Evolutionary conservation across 2,888 invertebrate species (phyloP).

Genomic region (Euclidia mi): DNA sequence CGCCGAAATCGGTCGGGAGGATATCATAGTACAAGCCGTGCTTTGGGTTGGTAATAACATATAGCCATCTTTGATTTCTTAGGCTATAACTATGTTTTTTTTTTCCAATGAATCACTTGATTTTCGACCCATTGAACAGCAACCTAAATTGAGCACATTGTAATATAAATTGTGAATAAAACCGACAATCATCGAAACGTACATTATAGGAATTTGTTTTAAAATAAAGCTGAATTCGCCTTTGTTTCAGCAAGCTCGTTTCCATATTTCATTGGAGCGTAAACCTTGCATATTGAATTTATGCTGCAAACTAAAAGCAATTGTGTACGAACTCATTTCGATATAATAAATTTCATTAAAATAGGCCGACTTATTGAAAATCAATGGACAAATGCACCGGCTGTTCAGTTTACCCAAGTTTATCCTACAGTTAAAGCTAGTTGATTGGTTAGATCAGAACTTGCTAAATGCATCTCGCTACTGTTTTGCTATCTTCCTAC

Average conservation of each 20-base stretch:
- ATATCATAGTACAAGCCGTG: too few species aligned
- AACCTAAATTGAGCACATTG: conserved; percentile 38
- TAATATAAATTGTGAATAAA: conserved; percentile 44
- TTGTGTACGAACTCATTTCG: conserved; percentile 59
- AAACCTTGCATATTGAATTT: conserved; percentile 60
- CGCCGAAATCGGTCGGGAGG: too few species aligned
- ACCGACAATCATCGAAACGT: conserved; percentile 49
- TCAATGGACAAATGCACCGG: too few species aligned
- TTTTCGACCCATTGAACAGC: neutral
- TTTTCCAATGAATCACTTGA: neutral
- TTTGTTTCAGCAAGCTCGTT: conserved; percentile 48
- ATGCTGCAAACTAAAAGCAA: conserved; percentile 57
- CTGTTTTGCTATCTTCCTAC: too few species aligned
- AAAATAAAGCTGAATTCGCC: conserved; percentile 48
- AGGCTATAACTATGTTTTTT: too few species aligned
- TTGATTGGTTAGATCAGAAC: too few species aligned
- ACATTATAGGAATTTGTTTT: conserved; percentile 51
- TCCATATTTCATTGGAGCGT: conserved; percentile 59
- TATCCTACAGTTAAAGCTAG: too few species aligned
- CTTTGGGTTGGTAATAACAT: too few species aligned
- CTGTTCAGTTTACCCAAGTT: too few species aligned
- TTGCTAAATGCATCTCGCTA: too few species aligned
- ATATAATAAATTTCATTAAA: conserved; percentile 66
- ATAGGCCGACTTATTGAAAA: conserved; percentile 53
- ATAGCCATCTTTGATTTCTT: too few species aligned